Evolutionary conservation across 2,888 invertebrate species (phyloP), one percentile per base, ranked within the genome.

Genomic region (Sphecodes monilicornis): DNA sequence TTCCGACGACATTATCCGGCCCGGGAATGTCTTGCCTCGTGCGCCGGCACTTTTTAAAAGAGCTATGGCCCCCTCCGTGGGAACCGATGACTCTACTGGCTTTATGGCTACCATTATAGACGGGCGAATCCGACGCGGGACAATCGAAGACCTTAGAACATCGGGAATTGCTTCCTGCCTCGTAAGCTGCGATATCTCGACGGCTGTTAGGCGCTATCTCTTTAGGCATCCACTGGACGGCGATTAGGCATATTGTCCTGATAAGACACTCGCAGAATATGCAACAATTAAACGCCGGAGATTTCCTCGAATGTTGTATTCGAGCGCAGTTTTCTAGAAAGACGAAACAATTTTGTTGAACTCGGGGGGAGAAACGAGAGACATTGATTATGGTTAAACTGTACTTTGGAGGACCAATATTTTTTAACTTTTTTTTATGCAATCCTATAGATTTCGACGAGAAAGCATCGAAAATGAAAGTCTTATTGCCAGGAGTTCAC

Each of bases 1-100:
- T 74, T 74, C 18, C n/a, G 36, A 16, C 76, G 69, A 66, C 71
- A n/a, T 50, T 78, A 36, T 8, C n/a, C 46, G 39, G n/a, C 10
- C 26, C 60, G 29, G 29, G 29, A 66, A 71, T 64, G n/a, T 64
- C 39, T 41, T 43, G 36, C 43, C 43, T 10, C 18, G 66, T 10
- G 68, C 36, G 39, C n/a, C n/a, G 36, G 39, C 36, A 68, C 68
- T 22, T 68, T 68, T 68, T n/a, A 16, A 36, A 39, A n/a, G 39
- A 68, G 39, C n/a, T 68, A 68, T 39, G 39, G 39, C 36, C 11
- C 68, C 5, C n/a, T 39, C 36, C 11, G 36, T 39, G 36, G 36
- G 39, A 68, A 39, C 68, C 39, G 68, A 68, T 68, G 39, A 39
- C 68, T 68, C 68, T 13, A n/a, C 39, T 0, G n/a, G n/a, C n/a